These are phyloP conservation scores for Pammene fasciana DNA, from an alignment of 2,888 invertebrate species.

Conservation along the genomic window DNA sequence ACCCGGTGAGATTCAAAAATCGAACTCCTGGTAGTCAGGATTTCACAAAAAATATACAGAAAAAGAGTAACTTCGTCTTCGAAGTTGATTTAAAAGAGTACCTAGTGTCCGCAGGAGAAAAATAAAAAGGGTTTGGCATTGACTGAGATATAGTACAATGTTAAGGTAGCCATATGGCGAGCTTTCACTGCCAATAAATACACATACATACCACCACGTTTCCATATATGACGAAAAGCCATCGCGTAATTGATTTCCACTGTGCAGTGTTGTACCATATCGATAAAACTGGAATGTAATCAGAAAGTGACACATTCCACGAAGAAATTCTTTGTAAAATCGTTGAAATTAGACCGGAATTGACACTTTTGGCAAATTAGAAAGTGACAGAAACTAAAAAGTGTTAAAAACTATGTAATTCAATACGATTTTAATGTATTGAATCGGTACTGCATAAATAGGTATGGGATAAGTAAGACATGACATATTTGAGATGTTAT, in stretches of 20 bases:
- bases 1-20: no score
- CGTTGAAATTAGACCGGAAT: background rate
- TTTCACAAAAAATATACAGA: no score
- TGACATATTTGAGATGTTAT: no score
- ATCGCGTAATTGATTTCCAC: constrained; percentile 29
- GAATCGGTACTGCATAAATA: no score
- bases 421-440: background rate
- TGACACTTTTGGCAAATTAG: background rate
- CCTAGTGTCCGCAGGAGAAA: background rate
- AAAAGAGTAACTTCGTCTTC: no score
- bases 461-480: no score
- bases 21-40: no score
- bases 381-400: background rate
- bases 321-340: background rate
- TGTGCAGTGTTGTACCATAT: background rate
- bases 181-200: constrained; percentile 29
- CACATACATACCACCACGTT: constrained; percentile 13
- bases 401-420: background rate
- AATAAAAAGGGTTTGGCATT: constrained; percentile 17
- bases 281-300: background rate
- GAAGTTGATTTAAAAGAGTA: background rate
- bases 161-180: constrained; percentile 8
- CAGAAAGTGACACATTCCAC: background rate
- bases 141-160: background rate
- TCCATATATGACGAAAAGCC: constrained; percentile 25